A percentile compares a stretch with the other conserved stretches of the same genome.
Conservation (phyloP, 2,113 vertebrate species). For the Tursiops truncatus region DNA sequence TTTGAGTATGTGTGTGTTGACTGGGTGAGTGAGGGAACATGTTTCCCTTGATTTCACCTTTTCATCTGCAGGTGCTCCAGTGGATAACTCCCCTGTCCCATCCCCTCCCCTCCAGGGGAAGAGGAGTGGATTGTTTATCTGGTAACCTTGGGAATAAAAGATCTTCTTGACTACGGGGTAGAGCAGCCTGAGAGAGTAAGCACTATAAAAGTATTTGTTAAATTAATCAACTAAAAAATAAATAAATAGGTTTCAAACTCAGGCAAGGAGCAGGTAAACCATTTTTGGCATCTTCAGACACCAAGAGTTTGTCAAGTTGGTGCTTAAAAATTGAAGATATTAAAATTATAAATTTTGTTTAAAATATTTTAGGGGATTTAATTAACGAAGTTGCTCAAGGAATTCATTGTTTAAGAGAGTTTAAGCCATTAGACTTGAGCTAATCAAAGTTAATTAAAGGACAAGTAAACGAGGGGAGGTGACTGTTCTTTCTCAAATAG, state of each 20-base stretch:
- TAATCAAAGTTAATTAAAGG: conserved; percentile 31
- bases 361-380: conserved; percentile 38
- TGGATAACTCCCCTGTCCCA: not conserved
- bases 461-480: not conserved
- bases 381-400: conserved; percentile 13
- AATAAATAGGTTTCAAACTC: not conserved
- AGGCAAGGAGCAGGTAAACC: not conserved
- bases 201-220: not conserved
- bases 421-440: conserved; percentile 12
- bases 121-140: not conserved
- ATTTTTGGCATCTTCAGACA: not conserved
- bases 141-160: not conserved
- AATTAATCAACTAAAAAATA: not conserved
- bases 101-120: not conserved
- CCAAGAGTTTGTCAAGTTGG: not conserved
- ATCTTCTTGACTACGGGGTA: not conserved
- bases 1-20: not conserved
- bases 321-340: not conserved
- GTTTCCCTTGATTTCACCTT: not conserved
- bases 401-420: not conserved
- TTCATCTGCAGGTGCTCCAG: too few species aligned
- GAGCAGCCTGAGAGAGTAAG: not conserved
- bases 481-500: not conserved
- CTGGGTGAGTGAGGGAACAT: not conserved
- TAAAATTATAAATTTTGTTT: not conserved